Percentiles rank a stretch among this genome's conserved stretches.
Evolutionary conservation across 2,797 vertebrate species (phyloP).

Genomic region (Pantherophis alleghaniensis): DNA sequence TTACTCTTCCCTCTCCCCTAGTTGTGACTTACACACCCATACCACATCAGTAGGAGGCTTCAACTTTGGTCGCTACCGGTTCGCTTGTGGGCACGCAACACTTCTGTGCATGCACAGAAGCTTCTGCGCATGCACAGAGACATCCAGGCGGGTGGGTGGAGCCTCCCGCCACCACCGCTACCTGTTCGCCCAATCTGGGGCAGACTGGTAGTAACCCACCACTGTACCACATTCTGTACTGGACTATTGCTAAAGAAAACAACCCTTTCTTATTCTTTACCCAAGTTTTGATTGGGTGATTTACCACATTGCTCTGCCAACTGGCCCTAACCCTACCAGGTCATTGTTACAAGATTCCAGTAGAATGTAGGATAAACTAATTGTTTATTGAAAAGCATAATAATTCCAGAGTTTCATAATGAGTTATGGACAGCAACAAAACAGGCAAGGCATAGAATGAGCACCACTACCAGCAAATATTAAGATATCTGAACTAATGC

Average conservation of each 20-base stretch:
- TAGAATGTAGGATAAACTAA: background rate
- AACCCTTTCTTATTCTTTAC: background rate
- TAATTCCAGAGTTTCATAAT: background rate
- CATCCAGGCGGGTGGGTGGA: too few relatives aligned
- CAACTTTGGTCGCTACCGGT: too few relatives aligned
- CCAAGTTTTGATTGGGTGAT: background rate
- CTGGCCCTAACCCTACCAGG: background rate
- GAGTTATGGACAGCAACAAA: background rate
- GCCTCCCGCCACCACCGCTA: too few relatives aligned
- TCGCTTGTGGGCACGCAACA: too few relatives aligned
- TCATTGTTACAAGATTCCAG: background rate
- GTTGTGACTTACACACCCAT: background rate
- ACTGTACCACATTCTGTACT: too few relatives aligned
- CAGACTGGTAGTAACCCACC: too few relatives aligned
- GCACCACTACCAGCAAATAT: background rate
- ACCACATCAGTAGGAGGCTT: too few relatives aligned
- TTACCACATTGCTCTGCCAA: background rate
- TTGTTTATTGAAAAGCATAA: accelerated
- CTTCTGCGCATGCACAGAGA: too few relatives aligned
- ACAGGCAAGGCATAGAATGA: background rate
- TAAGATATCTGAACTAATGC: accelerated
- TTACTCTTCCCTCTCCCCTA: background rate
- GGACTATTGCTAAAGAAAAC: background rate
- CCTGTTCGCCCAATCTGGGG: too few relatives aligned
- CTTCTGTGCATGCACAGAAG: too few relatives aligned